Evolutionary conservation across 2,113 vertebrate genomes (phyloP).

Genomic region (Opisthocomus hoazin): DNA sequence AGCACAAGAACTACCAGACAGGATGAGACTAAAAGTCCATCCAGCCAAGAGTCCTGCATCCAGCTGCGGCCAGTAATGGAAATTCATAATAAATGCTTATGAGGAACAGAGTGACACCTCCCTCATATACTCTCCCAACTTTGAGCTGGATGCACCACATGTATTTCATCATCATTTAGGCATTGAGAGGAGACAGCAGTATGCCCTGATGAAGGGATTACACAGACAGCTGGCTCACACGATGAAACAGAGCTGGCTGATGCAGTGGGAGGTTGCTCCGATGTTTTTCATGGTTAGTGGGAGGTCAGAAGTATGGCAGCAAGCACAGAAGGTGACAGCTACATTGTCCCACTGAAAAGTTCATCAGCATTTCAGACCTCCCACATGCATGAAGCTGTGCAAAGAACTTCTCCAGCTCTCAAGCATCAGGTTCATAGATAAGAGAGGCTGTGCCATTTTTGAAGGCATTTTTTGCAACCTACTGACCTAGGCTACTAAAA

Average conservation of each 20-base stretch:
- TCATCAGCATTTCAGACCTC: neutral
- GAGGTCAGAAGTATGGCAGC: neutral
- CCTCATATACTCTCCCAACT: neutral
- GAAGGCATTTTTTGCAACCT: neutral
- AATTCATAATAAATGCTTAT: neutral
- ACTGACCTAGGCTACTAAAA: neutral
- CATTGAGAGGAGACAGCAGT: neutral
- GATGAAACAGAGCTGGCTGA: neutral
- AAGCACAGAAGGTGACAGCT: neutral
- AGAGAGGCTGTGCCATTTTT: neutral
- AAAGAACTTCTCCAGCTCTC: neutral
- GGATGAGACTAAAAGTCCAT: neutral
- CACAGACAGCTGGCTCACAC: neutral
- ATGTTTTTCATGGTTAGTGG: neutral
- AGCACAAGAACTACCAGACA: neutral
- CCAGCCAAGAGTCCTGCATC: neutral
- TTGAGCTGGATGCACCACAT: neutral
- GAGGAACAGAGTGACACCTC: neutral
- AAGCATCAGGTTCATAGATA: neutral
- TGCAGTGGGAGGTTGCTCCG: neutral
- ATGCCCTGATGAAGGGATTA: neutral
- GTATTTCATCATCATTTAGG: neutral
- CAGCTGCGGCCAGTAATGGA: neutral
- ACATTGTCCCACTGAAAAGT: fast-evolving
- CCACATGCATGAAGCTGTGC: neutral